Evolutionary conservation across 2,888 invertebrate genomes (phyloP).

Genomic region (Piscicola geometra): DNA sequence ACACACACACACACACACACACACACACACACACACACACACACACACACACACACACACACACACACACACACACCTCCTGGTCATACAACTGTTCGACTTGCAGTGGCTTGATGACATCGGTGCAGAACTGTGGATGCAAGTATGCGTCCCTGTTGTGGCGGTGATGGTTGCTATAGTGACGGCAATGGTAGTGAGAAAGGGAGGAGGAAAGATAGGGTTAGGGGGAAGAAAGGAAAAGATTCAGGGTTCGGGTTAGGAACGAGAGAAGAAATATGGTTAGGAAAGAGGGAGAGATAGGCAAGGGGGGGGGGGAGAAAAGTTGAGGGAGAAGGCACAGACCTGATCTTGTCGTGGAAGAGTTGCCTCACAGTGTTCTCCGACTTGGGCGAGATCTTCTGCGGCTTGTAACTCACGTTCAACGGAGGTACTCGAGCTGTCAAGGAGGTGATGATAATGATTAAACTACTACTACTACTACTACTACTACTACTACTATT

Average conservation of each 20-base stretch:
- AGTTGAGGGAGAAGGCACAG: too few relatives aligned
- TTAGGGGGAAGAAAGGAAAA: too few relatives aligned
- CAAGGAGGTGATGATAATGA: neutral
- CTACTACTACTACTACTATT: slow-evolving; percentile 21
- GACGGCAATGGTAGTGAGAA: too few relatives aligned
- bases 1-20: too few relatives aligned
- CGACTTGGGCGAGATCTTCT: slow-evolving; percentile 97
- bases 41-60: too few relatives aligned
- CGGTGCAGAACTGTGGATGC: slow-evolving; percentile 94
- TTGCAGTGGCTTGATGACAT: slow-evolving; percentile 95
- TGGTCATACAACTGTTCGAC: slow-evolving; percentile 96
- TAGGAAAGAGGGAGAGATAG: too few relatives aligned
- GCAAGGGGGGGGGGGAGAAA: too few relatives aligned
- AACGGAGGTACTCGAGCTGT: slow-evolving; percentile 74
- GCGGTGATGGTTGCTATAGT: too few relatives aligned
- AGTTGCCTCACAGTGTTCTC: slow-evolving; percentile 85
- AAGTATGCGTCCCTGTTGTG: slow-evolving; percentile 80
- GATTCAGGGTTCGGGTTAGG: too few relatives aligned
- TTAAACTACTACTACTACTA: neutral
- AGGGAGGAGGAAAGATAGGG: too few relatives aligned
- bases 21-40: too few relatives aligned
- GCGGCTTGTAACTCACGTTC: slow-evolving; percentile 98
- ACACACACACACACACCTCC: slow-evolving; percentile 64
- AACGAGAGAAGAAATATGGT: too few relatives aligned
- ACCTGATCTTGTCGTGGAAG: slow-evolving; percentile 83